phyloP scores from a whole-genome alignment of 2,888 invertebrate genomes.

The Ormyrus rosae region DNA sequence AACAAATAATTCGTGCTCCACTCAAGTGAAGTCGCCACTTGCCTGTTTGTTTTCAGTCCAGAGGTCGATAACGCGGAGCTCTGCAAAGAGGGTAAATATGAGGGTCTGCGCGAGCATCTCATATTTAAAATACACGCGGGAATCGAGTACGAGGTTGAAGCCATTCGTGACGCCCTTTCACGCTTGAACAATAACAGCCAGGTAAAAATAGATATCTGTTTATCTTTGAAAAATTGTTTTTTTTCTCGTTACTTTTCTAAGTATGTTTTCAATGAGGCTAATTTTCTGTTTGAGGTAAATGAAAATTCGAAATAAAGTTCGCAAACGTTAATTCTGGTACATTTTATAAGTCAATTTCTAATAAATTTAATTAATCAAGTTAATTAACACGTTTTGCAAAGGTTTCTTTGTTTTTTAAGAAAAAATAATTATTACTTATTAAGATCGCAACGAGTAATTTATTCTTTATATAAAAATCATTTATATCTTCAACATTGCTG shows the following conservation, averaged over 20 bases:
- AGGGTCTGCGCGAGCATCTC: constrained; percentile 63
- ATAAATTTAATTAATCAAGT: background rate
- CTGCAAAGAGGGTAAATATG: constrained; percentile 52
- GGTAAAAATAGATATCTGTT: constrained; percentile 57
- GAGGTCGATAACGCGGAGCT: constrained; percentile 64
- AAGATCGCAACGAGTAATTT: no score
- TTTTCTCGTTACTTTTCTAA: background rate
- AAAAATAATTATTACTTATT: no score
- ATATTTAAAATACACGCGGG: constrained; percentile 67
- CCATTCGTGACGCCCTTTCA: constrained; percentile 57
- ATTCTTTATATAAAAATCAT: no score
- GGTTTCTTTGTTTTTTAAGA: no score
- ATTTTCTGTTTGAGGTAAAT: background rate
- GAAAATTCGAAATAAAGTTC: no score
- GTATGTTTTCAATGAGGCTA: background rate
- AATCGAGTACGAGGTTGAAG: constrained; percentile 64
- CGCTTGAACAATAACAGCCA: constrained; percentile 63
- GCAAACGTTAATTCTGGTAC: no score
- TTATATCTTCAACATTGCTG: background rate
- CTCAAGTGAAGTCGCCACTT: constrained; percentile 52
- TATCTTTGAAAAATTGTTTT: background rate
- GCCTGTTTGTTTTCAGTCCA: constrained; percentile 58
- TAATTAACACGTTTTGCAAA: background rate
- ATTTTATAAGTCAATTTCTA: no score
- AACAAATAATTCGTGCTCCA: no score